Conservation (phyloP, 2,888 invertebrate genomes). For the Pseudanteris insignis region DNA sequence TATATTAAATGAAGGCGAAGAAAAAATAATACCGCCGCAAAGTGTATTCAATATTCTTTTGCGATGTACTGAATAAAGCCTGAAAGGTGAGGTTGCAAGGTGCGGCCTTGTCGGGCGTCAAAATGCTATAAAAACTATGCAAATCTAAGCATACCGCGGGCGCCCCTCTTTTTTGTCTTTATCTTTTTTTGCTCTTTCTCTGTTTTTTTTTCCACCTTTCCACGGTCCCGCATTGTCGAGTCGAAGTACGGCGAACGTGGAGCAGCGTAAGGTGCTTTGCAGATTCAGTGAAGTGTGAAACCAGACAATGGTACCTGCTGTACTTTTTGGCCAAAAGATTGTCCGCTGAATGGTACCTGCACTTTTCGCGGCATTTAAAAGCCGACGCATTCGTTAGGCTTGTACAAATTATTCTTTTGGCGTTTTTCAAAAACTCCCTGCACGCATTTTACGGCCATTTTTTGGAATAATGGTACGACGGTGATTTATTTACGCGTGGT, state of each 20-base stretch:
- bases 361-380: slow-evolving; percentile 49
- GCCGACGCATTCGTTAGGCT: slow-evolving; percentile 59
- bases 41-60: slow-evolving; percentile 22
- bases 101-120: slow-evolving; percentile 49
- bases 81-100: slow-evolving; percentile 46
- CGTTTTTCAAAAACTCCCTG: slow-evolving; percentile 25
- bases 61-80: slow-evolving; percentile 30
- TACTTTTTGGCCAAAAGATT: slow-evolving; percentile 47
- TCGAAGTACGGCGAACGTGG: slow-evolving; percentile 47
- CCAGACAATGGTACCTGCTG: slow-evolving; percentile 56
- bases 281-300: slow-evolving; percentile 46
- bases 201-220: slow-evolving; percentile 47
- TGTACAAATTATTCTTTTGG: slow-evolving; percentile 31
- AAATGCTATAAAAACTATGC: slow-evolving; percentile 54
- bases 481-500: no score
- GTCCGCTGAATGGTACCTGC: slow-evolving; percentile 52
- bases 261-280: slow-evolving; percentile 44
- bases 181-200: slow-evolving; percentile 45
- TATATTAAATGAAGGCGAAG: slow-evolving; percentile 29
- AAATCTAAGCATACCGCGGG: slow-evolving; percentile 49
- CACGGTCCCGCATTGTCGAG: slow-evolving; percentile 49
- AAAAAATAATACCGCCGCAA: slow-evolving; percentile 20
- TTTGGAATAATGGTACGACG: slow-evolving; percentile 8
- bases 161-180: slow-evolving; percentile 34
- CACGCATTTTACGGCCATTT: slow-evolving; percentile 8